Evolutionary conservation across 2,113 vertebrate species (phyloP).

Genomic region (Cephalopterus ornatus): DNA sequence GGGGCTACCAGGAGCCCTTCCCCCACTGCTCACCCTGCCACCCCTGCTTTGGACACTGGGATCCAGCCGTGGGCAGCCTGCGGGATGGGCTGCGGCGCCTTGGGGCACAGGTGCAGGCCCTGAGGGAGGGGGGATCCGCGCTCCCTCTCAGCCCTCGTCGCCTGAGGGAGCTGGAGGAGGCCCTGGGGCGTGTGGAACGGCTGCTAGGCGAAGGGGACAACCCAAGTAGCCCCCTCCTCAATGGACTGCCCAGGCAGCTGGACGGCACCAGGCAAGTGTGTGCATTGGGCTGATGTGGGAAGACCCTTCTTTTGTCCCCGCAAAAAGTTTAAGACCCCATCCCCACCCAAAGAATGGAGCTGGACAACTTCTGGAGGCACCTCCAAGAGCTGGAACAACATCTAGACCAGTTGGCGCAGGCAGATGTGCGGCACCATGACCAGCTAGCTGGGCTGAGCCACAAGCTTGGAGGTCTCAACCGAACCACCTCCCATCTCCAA

Average conservation of each 20-base stretch:
- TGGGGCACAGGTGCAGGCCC: slow-evolving; percentile 20
- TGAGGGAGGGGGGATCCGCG: slow-evolving; percentile 56
- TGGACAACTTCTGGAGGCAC: slow-evolving; percentile 4
- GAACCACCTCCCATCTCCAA: slow-evolving; percentile 55
- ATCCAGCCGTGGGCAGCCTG: slow-evolving; percentile 68
- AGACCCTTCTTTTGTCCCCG: background rate
- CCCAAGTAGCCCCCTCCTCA: background rate
- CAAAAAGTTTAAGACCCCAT: background rate
- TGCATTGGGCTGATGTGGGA: background rate
- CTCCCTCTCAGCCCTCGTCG: slow-evolving; percentile 48
- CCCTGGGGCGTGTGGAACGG: slow-evolving; percentile 61
- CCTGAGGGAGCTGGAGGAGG: slow-evolving; percentile 74
- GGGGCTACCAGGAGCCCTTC: slow-evolving; percentile 79
- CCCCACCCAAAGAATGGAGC: background rate
- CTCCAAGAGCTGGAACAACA: slow-evolving; percentile 16
- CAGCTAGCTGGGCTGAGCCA: background rate
- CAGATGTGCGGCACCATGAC: slow-evolving; percentile 45
- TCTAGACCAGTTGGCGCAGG: background rate
- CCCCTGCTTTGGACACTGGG: slow-evolving; percentile 85
- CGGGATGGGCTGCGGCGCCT: slow-evolving; percentile 62
- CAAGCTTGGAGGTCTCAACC: slow-evolving; percentile 72
- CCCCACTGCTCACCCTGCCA: slow-evolving; percentile 80
- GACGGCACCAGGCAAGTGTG: slow-evolving; percentile 16
- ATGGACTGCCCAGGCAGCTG: background rate
- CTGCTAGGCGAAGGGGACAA: slow-evolving; percentile 57